Evolutionary conservation across 2,888 invertebrate genomes (phyloP).

Genomic region (Ophraella communa): DNA sequence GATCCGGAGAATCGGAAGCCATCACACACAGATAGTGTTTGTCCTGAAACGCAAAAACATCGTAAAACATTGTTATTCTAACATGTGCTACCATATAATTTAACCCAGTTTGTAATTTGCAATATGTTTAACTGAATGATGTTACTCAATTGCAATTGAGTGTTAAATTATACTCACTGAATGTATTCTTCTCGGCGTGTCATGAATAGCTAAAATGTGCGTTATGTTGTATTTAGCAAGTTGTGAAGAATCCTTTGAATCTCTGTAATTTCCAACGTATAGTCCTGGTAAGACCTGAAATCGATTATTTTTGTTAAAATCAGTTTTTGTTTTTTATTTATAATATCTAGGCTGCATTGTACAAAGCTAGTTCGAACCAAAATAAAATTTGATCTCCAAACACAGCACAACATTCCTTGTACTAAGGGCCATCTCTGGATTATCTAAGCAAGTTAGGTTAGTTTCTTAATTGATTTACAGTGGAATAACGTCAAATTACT

Average conservation of each 20-base stretch:
- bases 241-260: conserved; percentile 91
- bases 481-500: no score
- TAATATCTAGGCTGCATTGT: not conserved
- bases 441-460: no score
- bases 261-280: conserved; percentile 94
- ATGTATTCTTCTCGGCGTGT: conserved; percentile 86
- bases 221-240: conserved; percentile 89
- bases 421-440: no score
- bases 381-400: no score
- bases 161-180: conserved; percentile 69
- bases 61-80: conserved; percentile 43
- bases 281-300: conserved; percentile 89
- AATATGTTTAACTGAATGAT: no score
- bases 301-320: conserved; percentile 45
- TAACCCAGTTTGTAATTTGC: no score
- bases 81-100: not conserved
- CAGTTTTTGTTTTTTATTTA: not conserved
- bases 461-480: no score
- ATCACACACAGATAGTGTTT: conserved; percentile 94
- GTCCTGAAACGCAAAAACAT: conserved; percentile 72
- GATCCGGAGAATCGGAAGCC: conserved; percentile 94
- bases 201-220: conserved; percentile 95
- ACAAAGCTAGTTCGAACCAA: no score
- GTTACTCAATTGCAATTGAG: no score
- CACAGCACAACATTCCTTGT: no score